Percentiles rank a stretch among this genome's conserved stretches.
phyloP scores from a whole-genome alignment of 2,888 invertebrate genomes.

The Zelleria hepariella region DNA sequence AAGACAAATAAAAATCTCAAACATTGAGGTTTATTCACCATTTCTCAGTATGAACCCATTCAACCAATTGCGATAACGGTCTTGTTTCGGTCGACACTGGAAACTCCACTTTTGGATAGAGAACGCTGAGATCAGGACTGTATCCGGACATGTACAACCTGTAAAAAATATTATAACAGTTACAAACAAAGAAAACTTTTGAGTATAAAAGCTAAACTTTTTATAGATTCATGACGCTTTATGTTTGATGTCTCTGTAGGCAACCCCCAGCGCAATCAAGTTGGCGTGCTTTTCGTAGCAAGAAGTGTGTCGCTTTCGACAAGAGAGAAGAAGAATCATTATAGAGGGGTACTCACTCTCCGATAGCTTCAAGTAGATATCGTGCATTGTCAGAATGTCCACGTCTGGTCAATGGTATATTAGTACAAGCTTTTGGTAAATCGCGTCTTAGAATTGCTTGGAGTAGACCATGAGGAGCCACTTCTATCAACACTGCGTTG shows the following conservation, averaged over 20 bases:
- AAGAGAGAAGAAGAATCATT: too few relatives aligned
- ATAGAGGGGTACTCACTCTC: constrained; percentile 72
- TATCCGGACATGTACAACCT: constrained; percentile 82
- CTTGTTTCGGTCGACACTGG: constrained; percentile 89
- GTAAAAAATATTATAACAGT: constrained; percentile 52
- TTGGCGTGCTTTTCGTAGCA: too few relatives aligned
- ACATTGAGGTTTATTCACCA: too few relatives aligned
- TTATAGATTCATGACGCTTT: too few relatives aligned
- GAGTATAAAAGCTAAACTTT: too few relatives aligned
- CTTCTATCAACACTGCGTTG: constrained; percentile 86
- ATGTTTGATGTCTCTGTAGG: too few relatives aligned
- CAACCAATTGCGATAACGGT: constrained; percentile 81
- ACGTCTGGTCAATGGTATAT: constrained; percentile 82
- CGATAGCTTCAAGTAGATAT: constrained; percentile 73
- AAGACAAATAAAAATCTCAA: too few relatives aligned
- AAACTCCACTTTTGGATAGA: constrained; percentile 80
- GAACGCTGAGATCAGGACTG: constrained; percentile 74
- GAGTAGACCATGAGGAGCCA: constrained; percentile 91
- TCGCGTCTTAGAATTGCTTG: constrained; percentile 89
- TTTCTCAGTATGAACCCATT: constrained; percentile 84
- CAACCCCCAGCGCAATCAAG: too few relatives aligned
- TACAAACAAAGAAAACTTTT: too few relatives aligned
- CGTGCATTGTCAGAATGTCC: constrained; percentile 73
- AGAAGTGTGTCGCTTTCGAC: too few relatives aligned
- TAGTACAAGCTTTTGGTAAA: constrained; percentile 72